Conservation (phyloP, 2,797 vertebrate genomes). For the Sebastes hubbsi region DNA sequence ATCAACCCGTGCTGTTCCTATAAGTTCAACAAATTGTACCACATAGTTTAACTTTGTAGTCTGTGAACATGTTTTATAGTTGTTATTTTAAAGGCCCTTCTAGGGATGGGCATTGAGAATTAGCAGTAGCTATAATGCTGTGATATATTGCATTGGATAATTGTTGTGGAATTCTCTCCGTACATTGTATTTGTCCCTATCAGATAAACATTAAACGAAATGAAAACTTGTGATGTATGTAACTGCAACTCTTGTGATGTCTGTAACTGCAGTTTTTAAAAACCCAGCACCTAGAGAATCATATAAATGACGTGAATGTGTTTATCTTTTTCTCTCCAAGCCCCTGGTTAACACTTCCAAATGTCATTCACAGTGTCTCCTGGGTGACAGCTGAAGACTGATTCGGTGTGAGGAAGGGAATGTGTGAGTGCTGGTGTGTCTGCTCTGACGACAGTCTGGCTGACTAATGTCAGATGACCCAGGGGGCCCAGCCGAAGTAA, state of each 20-base stretch:
- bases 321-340: conserved; percentile 2
- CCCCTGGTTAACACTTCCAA: not conserved
- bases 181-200: not conserved
- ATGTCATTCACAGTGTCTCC: conserved; percentile 35
- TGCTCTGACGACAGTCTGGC: conserved; percentile 27
- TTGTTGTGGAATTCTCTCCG: not conserved
- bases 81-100: not conserved
- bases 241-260: not conserved
- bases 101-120: not conserved
- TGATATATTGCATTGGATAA: not conserved
- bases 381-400: conserved; percentile 23
- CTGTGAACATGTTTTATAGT: not conserved
- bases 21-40: not conserved
- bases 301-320: not conserved
- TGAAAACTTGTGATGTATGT: not conserved
- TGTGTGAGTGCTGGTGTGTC: conserved; percentile 4
- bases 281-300: not conserved
- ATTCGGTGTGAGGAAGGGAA: not conserved
- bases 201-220: not conserved
- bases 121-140: no score
- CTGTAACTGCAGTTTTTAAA: not conserved
- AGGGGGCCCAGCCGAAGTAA: conserved; percentile 39
- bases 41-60: not conserved
- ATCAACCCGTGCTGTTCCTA: not conserved
- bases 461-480: conserved; percentile 48